Percentiles rank a stretch among this genome's conserved stretches.
Conservation (phyloP, 2,888 invertebrate species). For the Brachycybe producta region DNA sequence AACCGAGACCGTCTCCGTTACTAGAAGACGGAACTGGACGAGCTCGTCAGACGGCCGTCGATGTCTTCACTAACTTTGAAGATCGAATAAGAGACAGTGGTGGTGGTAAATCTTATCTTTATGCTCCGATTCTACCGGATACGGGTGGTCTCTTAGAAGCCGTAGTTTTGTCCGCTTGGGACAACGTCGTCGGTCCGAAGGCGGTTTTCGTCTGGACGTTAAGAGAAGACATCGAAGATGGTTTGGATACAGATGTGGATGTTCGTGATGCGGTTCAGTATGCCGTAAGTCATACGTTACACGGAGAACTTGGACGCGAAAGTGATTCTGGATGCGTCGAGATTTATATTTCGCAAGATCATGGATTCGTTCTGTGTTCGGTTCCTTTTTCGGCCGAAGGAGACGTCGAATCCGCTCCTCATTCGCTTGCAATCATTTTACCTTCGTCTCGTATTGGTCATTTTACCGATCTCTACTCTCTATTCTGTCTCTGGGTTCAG, state of each 20-base stretch:
- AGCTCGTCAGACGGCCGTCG: background rate
- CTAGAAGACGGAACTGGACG: too few species aligned
- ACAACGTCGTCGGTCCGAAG: slow-evolving; percentile 18
- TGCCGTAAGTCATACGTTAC: slow-evolving; percentile 16
- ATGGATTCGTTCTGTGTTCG: slow-evolving; percentile 15
- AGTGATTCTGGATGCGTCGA: background rate
- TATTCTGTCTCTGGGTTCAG: slow-evolving; percentile 12
- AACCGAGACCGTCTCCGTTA: too few species aligned
- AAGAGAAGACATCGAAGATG: background rate
- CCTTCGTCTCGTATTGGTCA: background rate
- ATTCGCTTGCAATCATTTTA: slow-evolving; percentile 15
- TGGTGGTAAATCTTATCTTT: slow-evolving; percentile 12
- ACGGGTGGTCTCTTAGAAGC: slow-evolving; percentile 9
- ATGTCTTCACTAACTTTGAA: background rate
- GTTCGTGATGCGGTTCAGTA: slow-evolving; percentile 14
- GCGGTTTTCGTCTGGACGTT: slow-evolving; percentile 15
- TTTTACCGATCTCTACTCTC: slow-evolving; percentile 9
- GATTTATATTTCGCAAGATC: slow-evolving; percentile 13
- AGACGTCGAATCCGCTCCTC: slow-evolving; percentile 4
- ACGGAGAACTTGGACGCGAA: slow-evolving; percentile 12
- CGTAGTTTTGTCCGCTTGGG: slow-evolving; percentile 16
- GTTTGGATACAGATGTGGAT: background rate
- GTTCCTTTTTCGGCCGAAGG: slow-evolving; percentile 10
- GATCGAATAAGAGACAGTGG: slow-evolving; percentile 5
- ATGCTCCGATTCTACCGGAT: slow-evolving; percentile 10